A percentile compares a stretch with the other conserved stretches of the same genome.
Conservation (phyloP, 2,113 vertebrate genomes). For the Elephantulus edwardii region DNA sequence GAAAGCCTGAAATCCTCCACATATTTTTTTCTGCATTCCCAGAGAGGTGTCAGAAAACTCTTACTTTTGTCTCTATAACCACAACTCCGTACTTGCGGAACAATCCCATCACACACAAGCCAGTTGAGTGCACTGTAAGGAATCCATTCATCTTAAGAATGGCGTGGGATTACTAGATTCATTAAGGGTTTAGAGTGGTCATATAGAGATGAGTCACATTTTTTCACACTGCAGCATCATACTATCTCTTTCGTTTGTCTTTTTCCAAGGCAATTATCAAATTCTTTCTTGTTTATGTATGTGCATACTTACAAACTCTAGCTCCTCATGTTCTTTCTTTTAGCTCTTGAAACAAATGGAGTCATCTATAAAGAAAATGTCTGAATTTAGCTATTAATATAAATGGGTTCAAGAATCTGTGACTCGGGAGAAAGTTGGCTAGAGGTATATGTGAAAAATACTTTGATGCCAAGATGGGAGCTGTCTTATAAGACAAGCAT, state of each 20-base stretch:
- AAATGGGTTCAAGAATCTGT: neutral
- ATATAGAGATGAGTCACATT: neutral
- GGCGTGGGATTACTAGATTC: neutral
- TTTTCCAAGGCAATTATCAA: neutral
- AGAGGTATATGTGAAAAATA: neutral
- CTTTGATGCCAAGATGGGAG: neutral
- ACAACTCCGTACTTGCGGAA: neutral
- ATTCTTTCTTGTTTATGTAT: neutral
- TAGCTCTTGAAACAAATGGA: neutral
- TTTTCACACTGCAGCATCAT: neutral
- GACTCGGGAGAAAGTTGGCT: neutral
- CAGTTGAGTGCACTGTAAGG: neutral
- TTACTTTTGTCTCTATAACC: neutral
- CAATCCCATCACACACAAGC: neutral
- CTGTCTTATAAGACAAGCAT: neutral
- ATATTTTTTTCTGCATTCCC: neutral
- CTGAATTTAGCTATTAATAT: neutral
- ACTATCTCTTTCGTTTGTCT: neutral
- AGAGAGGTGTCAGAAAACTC: no score
- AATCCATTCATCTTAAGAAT: neutral
- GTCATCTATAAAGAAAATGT: neutral
- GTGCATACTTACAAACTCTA: neutral
- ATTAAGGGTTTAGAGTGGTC: neutral
- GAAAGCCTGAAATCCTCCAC: neutral
- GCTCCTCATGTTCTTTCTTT: neutral